These are phyloP conservation scores for Fragum whitleyi DNA, from an alignment of 2,888 invertebrate genomes.

Conservation along the genomic window DNA sequence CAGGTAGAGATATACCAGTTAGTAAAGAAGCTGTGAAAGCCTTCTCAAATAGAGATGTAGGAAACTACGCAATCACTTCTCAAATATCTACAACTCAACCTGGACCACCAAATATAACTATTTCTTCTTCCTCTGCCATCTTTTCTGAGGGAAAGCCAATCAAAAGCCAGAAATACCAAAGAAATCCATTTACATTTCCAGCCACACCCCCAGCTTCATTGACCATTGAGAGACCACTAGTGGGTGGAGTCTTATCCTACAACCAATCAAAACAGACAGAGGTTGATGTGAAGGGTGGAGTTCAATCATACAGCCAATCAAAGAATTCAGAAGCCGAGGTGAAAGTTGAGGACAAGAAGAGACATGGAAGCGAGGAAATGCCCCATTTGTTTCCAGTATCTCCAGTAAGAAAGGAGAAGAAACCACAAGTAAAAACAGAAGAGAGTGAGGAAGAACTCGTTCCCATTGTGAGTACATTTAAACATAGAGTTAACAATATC, in stretches of 20 bases:
- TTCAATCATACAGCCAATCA: slow-evolving; percentile 37
- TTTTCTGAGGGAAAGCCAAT: slow-evolving; percentile 49
- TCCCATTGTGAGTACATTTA: slow-evolving; percentile 53
- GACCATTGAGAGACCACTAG: slow-evolving; percentile 54
- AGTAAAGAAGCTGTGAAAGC: neutral
- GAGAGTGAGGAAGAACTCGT: slow-evolving; percentile 36
- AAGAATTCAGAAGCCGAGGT: slow-evolving; percentile 31
- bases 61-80: slow-evolving; percentile 13
- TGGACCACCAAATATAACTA: slow-evolving; percentile 61
- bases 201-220: slow-evolving; percentile 61
- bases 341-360: slow-evolving; percentile 45
- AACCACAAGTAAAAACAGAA: slow-evolving; percentile 44
- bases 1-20: slow-evolving; percentile 9
- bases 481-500: too few species aligned
- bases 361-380: slow-evolving; percentile 68
- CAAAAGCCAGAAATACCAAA: slow-evolving; percentile 47
- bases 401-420: slow-evolving; percentile 34
- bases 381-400: slow-evolving; percentile 66
- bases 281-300: slow-evolving; percentile 8
- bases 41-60: slow-evolving; percentile 6
- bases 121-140: slow-evolving; percentile 49
- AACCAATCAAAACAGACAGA: slow-evolving; percentile 51
- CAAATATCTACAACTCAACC: slow-evolving; percentile 47
- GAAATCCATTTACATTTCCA: slow-evolving; percentile 66
- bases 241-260: slow-evolving; percentile 8